A percentile compares a stretch with the other conserved stretches of the same genome.
Conservation (phyloP, 2,113 vertebrate species). For the Brachypodius melanocephalos region DNA sequence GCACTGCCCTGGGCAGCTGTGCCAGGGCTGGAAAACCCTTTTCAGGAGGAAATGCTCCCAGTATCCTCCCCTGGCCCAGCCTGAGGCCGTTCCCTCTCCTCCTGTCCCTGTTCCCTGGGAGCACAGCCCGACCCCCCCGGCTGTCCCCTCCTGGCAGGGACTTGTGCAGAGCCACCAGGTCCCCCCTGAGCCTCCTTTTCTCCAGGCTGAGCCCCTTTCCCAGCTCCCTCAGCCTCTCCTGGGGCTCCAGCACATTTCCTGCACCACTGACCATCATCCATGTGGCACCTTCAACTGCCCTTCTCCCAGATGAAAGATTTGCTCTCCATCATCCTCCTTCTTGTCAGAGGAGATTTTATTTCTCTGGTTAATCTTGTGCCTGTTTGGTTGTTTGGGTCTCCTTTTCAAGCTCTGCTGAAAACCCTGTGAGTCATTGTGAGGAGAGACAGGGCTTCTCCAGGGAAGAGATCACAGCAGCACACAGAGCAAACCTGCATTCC, state of each 20-base stretch:
- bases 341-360: background rate
- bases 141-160: background rate
- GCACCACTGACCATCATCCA: background rate
- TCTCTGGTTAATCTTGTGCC: background rate
- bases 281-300: background rate
- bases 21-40: accelerated
- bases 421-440: background rate
- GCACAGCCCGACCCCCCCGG: background rate
- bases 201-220: background rate
- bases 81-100: background rate
- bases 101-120: background rate
- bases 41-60: accelerated
- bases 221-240: background rate
- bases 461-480: background rate
- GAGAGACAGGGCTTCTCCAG: background rate
- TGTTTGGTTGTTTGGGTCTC: background rate
- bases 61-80: accelerated
- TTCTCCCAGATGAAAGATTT: background rate
- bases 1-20: background rate
- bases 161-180: background rate
- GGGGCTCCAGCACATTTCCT: background rate
- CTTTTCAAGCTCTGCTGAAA: background rate
- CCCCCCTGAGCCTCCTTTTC: background rate
- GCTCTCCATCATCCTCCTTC: background rate
- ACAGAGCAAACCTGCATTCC: accelerated